Evolutionary conservation across 2,888 invertebrate genomes (phyloP).

Genomic region (Stenoptilia bipunctidactyla): DNA sequence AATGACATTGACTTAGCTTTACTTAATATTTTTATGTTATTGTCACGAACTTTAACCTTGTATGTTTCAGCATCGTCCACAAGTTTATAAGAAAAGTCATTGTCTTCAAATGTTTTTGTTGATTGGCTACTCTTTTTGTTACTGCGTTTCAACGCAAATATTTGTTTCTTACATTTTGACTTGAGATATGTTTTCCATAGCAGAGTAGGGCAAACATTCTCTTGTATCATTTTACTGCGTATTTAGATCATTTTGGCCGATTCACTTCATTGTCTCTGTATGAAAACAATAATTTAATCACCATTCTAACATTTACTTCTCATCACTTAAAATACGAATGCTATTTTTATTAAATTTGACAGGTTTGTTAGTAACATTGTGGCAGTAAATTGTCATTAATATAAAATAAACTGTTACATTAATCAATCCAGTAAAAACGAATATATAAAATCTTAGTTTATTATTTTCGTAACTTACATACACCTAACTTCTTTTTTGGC

Average conservation of each 20-base stretch:
- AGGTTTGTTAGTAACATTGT: too few species aligned
- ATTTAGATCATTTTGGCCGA: constrained; percentile 47
- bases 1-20: neutral
- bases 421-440: too few species aligned
- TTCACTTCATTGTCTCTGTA: constrained; percentile 16
- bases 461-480: too few species aligned
- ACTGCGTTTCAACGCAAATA: constrained; percentile 27
- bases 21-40: neutral
- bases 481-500: too few species aligned
- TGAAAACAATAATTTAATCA: too few species aligned
- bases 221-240: constrained; percentile 53
- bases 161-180: constrained; percentile 28
- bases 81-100: constrained; percentile 25
- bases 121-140: constrained; percentile 31
- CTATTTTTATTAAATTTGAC: too few species aligned
- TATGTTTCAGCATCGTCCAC: constrained; percentile 60
- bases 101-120: constrained; percentile 31
- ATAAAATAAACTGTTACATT: too few species aligned
- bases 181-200: constrained; percentile 28
- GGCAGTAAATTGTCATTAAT: too few species aligned
- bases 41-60: constrained; percentile 40
- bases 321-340: too few species aligned
- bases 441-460: too few species aligned
- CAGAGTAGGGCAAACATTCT: constrained; percentile 59
- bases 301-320: too few species aligned